Base-by-base conservation (phyloP, 2,797 vertebrate genomes). In the Ispidina picta region DNA sequence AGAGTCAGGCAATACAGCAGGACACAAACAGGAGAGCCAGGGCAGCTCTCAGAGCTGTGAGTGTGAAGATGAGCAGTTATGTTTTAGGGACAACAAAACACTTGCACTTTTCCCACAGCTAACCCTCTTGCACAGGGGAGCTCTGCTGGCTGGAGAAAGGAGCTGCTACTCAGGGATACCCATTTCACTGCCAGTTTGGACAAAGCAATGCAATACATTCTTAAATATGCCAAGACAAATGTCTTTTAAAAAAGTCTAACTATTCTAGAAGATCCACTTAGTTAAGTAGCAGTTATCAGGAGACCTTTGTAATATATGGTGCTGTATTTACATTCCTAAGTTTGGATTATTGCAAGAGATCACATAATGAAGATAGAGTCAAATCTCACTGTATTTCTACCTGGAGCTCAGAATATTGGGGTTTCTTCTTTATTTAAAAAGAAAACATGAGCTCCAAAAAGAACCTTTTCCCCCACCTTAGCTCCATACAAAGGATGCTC, bases 21-120 rank as follows among this genome's bases (percentile, higher is more conserved):
- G 12, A 31, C 2, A n/a, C 23, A 2, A 3, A 20, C 2, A 0
- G 20, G 58, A 48, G 15, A 21, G 70, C 7, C 11, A 4, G 10
- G 17, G 46, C 39, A 78, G 37, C 25, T 29, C 28, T 19, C 10
- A 1, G 1, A 28, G 44, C 41, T 64, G 12, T 29, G 15, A 18
- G 60, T 37, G 12, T 0, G 11, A 49, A 69, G 22, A 29, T 18
- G 22, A 63, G 28, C 39, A 79, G 3, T 25, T 20, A 25, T 3
- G 15, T 49, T 52, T 49, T 13, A 49, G 41, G 35, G n/a, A 14
- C 25, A 55, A 33, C 35, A 75, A 71, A 71, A 90, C 16, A 3
- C 7, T 5, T 16, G 39, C 26, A 11, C 22, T 79, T 64, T 60
- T 26, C 51, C n/a, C 49, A 31, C 9, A n/a, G 1, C 29, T 20